These are phyloP conservation scores for Drosophila demipolita DNA, from an alignment of 2,888 invertebrate genomes.

Conservation along the genomic window DNA sequence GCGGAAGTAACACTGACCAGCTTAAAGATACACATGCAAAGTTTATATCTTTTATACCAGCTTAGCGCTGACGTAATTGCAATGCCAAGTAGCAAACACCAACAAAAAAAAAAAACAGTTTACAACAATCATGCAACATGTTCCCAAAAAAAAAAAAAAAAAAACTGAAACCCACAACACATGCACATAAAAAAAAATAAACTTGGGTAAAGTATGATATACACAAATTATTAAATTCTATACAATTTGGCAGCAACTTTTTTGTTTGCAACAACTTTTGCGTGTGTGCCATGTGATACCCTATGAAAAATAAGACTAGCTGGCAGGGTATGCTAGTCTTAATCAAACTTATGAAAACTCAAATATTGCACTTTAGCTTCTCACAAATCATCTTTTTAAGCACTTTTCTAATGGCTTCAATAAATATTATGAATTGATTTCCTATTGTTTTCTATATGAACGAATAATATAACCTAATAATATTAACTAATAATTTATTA, in stretches of 20 bases:
- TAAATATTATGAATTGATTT: not conserved
- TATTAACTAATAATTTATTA: not conserved
- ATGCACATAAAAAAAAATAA: constrained; percentile 28
- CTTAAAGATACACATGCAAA: constrained; percentile 14
- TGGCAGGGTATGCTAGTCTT: not conserved
- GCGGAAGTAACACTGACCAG: constrained; percentile 31
- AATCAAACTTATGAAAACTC: no score
- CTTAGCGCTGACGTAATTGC: constrained; percentile 54
- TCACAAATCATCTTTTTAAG: not conserved
- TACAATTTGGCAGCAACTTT: constrained; percentile 38
- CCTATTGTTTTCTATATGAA: not conserved
- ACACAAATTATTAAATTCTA: constrained; percentile 55
- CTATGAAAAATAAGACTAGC: not conserved
- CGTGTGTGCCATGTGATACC: constrained; percentile 18
- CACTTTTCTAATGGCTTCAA: not conserved
- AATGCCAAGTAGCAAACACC: constrained; percentile 33
- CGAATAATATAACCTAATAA: not conserved
- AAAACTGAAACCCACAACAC: constrained; percentile 39
- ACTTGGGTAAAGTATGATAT: constrained; percentile 9
- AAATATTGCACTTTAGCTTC: not conserved
- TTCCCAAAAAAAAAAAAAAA: constrained; percentile 38
- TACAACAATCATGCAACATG: constrained; percentile 59
- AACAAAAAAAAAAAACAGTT: constrained; percentile 1
- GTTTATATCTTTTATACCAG: not conserved
- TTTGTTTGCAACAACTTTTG: constrained; percentile 29